Percentiles rank a stretch among this genome's conserved stretches.
Conservation (phyloP, 1,140 invertebrate species). For the Drosophila paulistorum region DNA sequence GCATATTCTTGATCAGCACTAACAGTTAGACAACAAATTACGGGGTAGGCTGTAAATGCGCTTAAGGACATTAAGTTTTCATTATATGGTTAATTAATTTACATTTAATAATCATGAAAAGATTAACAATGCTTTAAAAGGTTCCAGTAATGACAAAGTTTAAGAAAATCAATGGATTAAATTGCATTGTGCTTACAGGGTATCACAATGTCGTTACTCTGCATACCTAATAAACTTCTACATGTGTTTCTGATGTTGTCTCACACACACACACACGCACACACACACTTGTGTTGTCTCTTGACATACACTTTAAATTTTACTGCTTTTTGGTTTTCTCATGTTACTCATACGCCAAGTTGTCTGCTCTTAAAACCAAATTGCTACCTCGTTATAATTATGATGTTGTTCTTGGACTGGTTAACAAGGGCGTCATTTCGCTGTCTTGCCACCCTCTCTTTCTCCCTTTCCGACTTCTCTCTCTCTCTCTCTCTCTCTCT, state of each 20-base stretch:
- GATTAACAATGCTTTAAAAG: too few species aligned
- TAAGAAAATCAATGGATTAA: too few species aligned
- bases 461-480: not conserved
- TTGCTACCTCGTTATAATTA: conserved; percentile 78
- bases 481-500: not conserved
- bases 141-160: too few species aligned
- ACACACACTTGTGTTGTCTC: conserved; percentile 16
- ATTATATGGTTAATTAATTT: too few species aligned
- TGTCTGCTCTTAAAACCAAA: conserved; percentile 55
- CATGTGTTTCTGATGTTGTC: too few species aligned
- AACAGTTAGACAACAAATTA: not conserved
- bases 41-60: too few species aligned
- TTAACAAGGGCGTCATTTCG: conserved; percentile 35
- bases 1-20: not conserved
- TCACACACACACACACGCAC: too few species aligned
- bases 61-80: too few species aligned
- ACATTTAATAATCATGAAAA: too few species aligned
- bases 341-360: conserved; percentile 69
- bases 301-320: conserved; percentile 69
- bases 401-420: conserved; percentile 62
- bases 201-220: not conserved
- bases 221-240: not conserved
- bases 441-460: not conserved
- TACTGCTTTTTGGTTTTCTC: conserved; percentile 65
- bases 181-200: not conserved